Percentiles rank a stretch among this genome's conserved stretches.
phyloP scores from a whole-genome alignment of 2,797 vertebrate species.

The Enteromius anoplus region DNA sequence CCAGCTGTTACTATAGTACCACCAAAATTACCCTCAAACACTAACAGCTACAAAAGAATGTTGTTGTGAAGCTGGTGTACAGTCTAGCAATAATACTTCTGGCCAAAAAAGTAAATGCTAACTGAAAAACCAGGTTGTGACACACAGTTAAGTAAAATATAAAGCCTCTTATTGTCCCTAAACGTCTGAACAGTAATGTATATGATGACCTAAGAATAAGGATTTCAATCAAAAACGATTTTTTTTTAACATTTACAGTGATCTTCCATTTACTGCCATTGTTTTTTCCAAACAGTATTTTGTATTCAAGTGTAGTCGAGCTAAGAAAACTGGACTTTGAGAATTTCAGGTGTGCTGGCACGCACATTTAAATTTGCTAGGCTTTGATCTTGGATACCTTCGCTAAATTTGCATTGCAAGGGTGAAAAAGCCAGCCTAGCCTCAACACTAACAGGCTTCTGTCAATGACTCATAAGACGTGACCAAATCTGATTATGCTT shows the following conservation, averaged over 20 bases:
- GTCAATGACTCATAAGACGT: slow-evolving; percentile 21
- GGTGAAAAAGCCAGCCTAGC: not conserved
- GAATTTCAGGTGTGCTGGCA: not conserved
- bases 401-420: slow-evolving; percentile 11
- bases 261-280: not conserved
- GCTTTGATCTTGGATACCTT: not conserved
- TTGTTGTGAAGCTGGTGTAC: not conserved
- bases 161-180: not conserved
- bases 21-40: not conserved
- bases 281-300: not conserved
- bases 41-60: not conserved
- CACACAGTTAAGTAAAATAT: not conserved
- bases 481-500: slow-evolving; percentile 41
- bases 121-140: not conserved
- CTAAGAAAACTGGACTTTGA: not conserved
- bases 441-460: slow-evolving; percentile 14
- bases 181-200: not conserved
- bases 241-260: not conserved
- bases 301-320: not conserved
- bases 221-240: not conserved
- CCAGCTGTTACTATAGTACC: not conserved
- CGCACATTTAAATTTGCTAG: not conserved
- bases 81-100: not conserved
- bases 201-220: not conserved
- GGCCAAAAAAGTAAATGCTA: not conserved